A percentile compares a stretch with the other conserved stretches of the same genome.
These are phyloP conservation scores for Barbus barbus DNA, from an alignment of 2,113 vertebrate species.

Conservation along the genomic window DNA sequence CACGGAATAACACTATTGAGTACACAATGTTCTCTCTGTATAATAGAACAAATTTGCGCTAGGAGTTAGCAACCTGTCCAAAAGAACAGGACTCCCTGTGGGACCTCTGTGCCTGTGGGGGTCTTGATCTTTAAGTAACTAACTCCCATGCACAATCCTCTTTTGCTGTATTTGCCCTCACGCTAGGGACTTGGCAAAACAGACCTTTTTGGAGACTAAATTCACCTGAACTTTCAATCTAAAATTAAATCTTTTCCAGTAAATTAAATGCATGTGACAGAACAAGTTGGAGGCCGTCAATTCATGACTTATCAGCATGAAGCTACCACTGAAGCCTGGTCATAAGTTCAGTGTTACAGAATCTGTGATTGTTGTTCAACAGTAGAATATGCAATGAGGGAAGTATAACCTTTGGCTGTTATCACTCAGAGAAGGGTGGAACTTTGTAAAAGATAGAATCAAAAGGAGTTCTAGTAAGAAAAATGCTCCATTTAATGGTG, in stretches of 20 bases:
- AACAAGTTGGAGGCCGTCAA: conserved; percentile 27
- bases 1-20: conserved; percentile 21
- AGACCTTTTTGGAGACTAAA: conserved; percentile 10
- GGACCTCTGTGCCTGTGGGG: conserved; percentile 12
- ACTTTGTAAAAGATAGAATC: background rate
- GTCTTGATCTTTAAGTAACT: conserved; percentile 38
- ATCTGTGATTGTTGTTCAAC: conserved; percentile 37
- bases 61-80: conserved; percentile 14
- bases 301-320: conserved; percentile 19
- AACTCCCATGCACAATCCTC: conserved; percentile 26
- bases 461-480: too few species aligned
- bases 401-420: background rate
- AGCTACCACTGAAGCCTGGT: conserved; percentile 7
- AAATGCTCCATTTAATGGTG: too few species aligned
- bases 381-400: background rate
- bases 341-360: background rate
- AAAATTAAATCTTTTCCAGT: conserved; percentile 40
- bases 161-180: conserved; percentile 17
- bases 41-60: conserved; percentile 8
- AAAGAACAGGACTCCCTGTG: conserved; percentile 7
- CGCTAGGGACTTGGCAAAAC: background rate
- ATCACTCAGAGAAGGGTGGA: background rate
- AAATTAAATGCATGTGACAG: conserved; percentile 44
- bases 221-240: conserved; percentile 49
- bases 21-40: conserved; percentile 14